Base-by-base conservation (phyloP, 2,888 invertebrate genomes). In the Acanthopleura granulata region DNA sequence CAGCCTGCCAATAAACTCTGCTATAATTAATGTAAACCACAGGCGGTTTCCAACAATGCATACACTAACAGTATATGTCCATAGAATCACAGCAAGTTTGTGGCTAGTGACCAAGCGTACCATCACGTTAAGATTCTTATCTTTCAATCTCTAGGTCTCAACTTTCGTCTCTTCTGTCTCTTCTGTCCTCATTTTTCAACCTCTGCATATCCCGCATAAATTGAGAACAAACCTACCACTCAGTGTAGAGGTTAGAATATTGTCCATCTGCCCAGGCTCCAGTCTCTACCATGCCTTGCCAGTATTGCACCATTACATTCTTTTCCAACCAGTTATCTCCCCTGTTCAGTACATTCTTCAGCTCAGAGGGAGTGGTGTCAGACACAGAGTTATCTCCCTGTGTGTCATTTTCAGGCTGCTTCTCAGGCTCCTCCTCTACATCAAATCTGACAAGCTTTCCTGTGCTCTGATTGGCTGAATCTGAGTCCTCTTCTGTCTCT, bases 251-350 rank as follows among this genome's bases (percentile, higher is more conserved):
- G 49, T 82, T 82, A 30, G 79, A 82, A 1, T 76, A 72, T 9
- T 30, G 30, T 14, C 72, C 49, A 61, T 80, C 76, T 29, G 70
- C 61, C 30, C 79, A 79, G 12, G 73, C 72, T 50, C 40, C 30
- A 0, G 66, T 72, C 40, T 74, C 74, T 49, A 77, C 71, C 4
- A 18, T 70, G 51, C 85, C 85, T 66, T 78, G 81, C 89, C 89
- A 89, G 79, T 89, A 89, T 76, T 87, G 86, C 16, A 83, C 81
- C 6, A 87, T 83, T 27, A 89, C 75, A 66, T 86, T 84, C 62
- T 79, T 80, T 25, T 74, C 76, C 77, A 89, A 76, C 86, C 87
- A 86, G 69, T 80, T 77, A 74, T 79, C 77, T 40, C 82, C 84
- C 29, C 72, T 72, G 22, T 76, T 73, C 14, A 76, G 70, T 30